Evolutionary conservation across 2,113 vertebrate species (phyloP).

Genomic region (Erinaceus europaeus): DNA sequence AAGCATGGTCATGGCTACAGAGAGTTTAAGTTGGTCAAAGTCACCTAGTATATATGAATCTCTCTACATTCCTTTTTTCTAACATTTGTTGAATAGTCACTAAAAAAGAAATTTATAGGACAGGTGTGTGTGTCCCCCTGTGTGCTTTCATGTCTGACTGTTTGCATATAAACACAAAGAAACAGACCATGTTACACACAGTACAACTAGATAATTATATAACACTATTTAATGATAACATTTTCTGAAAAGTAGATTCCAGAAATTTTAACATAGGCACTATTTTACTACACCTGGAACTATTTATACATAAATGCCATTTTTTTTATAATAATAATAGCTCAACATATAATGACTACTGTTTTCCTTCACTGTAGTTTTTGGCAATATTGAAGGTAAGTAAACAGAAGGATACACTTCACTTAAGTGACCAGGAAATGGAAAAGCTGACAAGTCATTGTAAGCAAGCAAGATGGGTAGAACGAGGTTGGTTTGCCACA

Average conservation of each 20-base stretch:
- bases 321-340: slow-evolving; percentile 27
- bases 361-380: slow-evolving; percentile 33
- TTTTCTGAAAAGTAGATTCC: background rate
- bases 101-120: background rate
- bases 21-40: background rate
- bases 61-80: background rate
- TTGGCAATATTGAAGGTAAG: slow-evolving; percentile 44
- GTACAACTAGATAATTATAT: slow-evolving; percentile 13
- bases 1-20: background rate
- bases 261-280: slow-evolving; percentile 19
- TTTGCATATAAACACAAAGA: background rate
- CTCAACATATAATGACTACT: slow-evolving; percentile 24
- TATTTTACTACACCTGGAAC: slow-evolving; percentile 33
- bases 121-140: background rate
- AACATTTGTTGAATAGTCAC: background rate
- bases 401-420: slow-evolving; percentile 45
- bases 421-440: slow-evolving; percentile 50
- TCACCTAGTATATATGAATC: background rate
- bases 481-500: slow-evolving; percentile 45
- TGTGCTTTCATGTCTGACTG: background rate
- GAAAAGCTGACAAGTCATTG: slow-evolving; percentile 1
- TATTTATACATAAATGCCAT: slow-evolving; percentile 48
- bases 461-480: slow-evolving; percentile 12
- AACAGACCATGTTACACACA: background rate
- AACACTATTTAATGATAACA: background rate